These are phyloP conservation scores for Forpus xanthops DNA, from an alignment of 2,797 vertebrate species.

Conservation along the genomic window DNA sequence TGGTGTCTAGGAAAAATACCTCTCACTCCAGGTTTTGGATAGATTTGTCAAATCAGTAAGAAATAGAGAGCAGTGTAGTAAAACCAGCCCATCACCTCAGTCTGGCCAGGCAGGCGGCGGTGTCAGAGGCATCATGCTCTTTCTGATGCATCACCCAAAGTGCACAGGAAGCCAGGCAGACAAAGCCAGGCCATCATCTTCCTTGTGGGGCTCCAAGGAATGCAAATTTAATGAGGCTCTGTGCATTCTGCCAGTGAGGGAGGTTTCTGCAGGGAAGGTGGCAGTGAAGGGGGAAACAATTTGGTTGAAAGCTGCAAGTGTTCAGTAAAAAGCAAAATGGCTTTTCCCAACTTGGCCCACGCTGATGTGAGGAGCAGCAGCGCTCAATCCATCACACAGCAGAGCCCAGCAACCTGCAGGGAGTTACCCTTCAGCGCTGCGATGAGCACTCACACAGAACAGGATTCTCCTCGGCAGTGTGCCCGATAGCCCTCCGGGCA, in stretches of 20 bases:
- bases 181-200: constrained; percentile 15
- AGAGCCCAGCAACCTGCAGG: not conserved
- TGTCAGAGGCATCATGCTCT: not conserved
- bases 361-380: not conserved
- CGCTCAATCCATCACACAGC: not conserved
- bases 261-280: not conserved
- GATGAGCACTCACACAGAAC: not conserved
- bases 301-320: not conserved
- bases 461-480: accelerated
- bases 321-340: not conserved
- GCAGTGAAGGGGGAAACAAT: not conserved
- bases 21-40: not conserved
- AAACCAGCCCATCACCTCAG: not conserved
- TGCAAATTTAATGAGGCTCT: constrained; percentile 27
- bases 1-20: not conserved
- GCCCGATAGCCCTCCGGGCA: not conserved
- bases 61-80: not conserved
- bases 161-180: not conserved
- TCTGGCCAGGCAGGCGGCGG: not conserved
- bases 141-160: not conserved
- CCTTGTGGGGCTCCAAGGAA: not conserved
- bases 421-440: not conserved
- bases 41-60: not conserved
- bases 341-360: not conserved
- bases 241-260: not conserved